phyloP scores from a whole-genome alignment of 53 echinoderm and acorn worm species.

The Paracentrotus lividus region DNA sequence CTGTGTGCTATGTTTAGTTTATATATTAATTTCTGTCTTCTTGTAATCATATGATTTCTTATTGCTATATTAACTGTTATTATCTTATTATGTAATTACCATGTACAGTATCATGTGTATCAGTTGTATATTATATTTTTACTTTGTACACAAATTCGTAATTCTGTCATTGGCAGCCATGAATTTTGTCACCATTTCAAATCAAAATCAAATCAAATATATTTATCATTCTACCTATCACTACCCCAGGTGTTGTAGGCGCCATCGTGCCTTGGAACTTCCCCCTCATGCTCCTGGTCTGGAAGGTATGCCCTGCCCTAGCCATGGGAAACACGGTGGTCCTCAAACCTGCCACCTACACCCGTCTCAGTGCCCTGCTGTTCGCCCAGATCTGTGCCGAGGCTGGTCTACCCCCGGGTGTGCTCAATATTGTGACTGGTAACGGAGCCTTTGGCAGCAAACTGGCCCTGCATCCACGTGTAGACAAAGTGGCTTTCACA shows the following conservation, averaged over 20 bases:
- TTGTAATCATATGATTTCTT: no score
- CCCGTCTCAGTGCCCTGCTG: constrained; percentile 93
- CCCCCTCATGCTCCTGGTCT: constrained; percentile 95
- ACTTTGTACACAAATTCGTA: no score
- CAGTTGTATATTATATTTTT: no score
- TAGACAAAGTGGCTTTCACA: constrained; percentile 97
- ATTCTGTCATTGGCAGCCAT: no score
- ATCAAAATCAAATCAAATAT: no score
- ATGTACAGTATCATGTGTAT: no score
- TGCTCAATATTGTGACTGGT: constrained; percentile 97
- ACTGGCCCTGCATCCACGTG: constrained; percentile 85
- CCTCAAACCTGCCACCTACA: constrained; percentile 97
- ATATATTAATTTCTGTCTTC: no score
- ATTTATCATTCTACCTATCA: no score
- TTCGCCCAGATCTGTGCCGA: constrained; percentile 99
- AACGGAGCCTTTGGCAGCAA: constrained; percentile 95
- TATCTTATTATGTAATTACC: no score
- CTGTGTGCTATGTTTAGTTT: no score
- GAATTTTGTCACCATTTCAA: no score
- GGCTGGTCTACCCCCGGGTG: constrained; percentile 96
- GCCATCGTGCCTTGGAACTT: constrained; percentile 99
- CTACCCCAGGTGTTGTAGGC: constrained; percentile 88
- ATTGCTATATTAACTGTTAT: no score
- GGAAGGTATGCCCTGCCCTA: constrained; percentile 98
- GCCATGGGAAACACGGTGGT: constrained; percentile 99